Evolutionary conservation across 2,797 vertebrate genomes (phyloP).

Genomic region (Lemur catta): DNA sequence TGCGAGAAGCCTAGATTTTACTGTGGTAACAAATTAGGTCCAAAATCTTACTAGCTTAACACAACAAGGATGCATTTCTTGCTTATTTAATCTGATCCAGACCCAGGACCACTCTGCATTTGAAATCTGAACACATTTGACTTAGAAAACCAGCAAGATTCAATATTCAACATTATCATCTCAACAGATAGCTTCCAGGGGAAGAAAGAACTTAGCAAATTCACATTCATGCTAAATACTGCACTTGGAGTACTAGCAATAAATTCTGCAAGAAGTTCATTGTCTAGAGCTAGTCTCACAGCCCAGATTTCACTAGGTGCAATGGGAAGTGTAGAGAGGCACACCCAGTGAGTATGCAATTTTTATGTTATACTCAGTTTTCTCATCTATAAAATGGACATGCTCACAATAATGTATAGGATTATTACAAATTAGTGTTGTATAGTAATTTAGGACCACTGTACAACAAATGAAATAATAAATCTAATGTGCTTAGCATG

Average conservation of each 20-base stretch:
- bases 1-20: no score
- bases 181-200: background rate
- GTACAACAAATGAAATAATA: background rate
- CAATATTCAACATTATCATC: background rate
- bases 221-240: background rate
- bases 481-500: background rate
- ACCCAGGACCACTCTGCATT: background rate
- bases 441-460: background rate
- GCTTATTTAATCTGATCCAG: background rate
- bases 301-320: background rate
- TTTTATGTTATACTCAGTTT: background rate
- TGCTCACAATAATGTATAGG: background rate
- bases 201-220: background rate
- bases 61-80: background rate
- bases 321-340: background rate
- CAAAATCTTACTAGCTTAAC: background rate
- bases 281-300: background rate
- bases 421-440: background rate
- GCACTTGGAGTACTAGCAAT: background rate
- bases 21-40: background rate
- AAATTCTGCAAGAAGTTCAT: background rate
- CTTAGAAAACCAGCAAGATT: background rate
- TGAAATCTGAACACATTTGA: background rate
- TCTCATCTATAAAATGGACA: background rate
- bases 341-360: background rate